Base-by-base conservation (phyloP, 2,113 vertebrate genomes). In the Cryptotis parvus region DNA sequence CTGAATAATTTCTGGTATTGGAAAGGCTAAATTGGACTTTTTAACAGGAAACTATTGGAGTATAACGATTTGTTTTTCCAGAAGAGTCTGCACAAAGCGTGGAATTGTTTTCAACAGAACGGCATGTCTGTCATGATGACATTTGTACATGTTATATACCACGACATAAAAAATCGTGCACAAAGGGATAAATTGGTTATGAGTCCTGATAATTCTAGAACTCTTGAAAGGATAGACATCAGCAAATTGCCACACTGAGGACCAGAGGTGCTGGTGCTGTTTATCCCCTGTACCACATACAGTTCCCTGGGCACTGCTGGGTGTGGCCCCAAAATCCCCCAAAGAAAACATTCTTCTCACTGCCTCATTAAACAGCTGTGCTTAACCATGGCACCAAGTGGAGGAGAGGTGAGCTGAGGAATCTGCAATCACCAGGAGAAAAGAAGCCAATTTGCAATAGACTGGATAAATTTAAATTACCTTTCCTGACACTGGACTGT, bases 11-110 rank as follows among this genome's bases (percentile, higher is more conserved):
- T 84, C 11, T 63, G 14, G 43, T 87, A 69, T 41, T 88, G 78
- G 33, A 78, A 74, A 82, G 49, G 89, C 33, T 86, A 16, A 78
- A 86, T 82, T 86, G 35, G 14, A 83, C 79, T 91, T 91, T n/a
- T 63, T 89, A 74, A 70, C 4, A 94, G 37, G 70, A 91, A 82
- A 12, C 31, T 89, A 68, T 24, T 89, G 12, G 41, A 63, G 35
- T 65, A 74, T 18, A 37, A 27, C 3, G 29, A 49, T 14, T 49
- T 41, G 14, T 80, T 69, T 88, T 91, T 68, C 29, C 29, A 86
- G 29, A 74, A 82, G 33, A 84, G 12, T 76, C 84, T 70, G n/a
- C 63, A 41, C 14, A 75, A 91, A 91, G 45, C 45, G 14, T 49
- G 45, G 45, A 49, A 18, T 52, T 9, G 31, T 58, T 73, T 91